Percentiles rank a stretch among this genome's conserved stretches.
These are phyloP conservation scores for Gorsachius goisagi DNA, from an alignment of 2,113 vertebrate species.

Conservation along the genomic window DNA sequence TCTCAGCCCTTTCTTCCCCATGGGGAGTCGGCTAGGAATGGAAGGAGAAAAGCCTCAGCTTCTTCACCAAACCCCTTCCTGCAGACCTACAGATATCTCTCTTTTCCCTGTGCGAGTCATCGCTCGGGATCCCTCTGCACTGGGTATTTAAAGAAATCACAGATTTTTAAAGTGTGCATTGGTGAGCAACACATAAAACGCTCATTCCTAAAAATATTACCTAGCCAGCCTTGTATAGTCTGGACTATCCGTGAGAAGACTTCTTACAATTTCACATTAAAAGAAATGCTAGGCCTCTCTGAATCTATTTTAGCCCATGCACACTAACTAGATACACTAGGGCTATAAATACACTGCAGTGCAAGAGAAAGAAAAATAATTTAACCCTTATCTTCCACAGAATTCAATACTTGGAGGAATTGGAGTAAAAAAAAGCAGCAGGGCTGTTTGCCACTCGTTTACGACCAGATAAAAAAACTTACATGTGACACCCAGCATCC, in stretches of 20 bases:
- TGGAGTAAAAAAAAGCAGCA: background rate
- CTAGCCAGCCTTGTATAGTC: background rate
- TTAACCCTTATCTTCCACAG: background rate
- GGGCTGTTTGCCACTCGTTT: background rate
- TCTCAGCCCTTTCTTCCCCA: background rate
- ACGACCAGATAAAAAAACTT: background rate
- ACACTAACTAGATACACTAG: background rate
- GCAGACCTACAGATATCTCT: background rate
- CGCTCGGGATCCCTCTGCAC: background rate
- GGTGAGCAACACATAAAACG: background rate
- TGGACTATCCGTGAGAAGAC: background rate
- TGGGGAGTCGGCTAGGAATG: fast-evolving
- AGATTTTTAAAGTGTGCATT: background rate
- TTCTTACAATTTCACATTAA: background rate
- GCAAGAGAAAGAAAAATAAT: background rate
- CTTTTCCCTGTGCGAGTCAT: background rate
- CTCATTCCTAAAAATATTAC: background rate
- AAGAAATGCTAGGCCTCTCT: background rate
- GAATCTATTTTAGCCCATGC: background rate
- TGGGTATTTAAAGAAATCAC: background rate
- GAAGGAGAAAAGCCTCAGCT: background rate
- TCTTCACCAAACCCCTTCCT: background rate
- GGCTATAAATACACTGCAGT: background rate
- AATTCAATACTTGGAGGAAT: background rate
- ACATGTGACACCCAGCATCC: background rate